phyloP scores from a whole-genome alignment of 2,888 invertebrate species.

The Eulithis testata region DNA sequence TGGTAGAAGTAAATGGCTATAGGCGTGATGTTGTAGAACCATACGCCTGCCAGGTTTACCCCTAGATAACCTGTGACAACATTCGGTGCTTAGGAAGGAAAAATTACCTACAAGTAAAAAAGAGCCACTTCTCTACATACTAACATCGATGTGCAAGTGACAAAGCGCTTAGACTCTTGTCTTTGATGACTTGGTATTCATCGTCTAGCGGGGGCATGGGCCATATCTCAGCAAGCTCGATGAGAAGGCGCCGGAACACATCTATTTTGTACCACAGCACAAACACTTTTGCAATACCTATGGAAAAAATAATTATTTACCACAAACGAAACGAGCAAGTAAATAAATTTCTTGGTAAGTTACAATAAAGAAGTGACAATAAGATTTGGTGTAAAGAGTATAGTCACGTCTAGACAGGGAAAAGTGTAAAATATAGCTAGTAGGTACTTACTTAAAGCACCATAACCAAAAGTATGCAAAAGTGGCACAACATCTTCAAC shows the following conservation, averaged over 20 bases:
- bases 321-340: background rate
- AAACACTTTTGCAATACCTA: constrained; percentile 70
- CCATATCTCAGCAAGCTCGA: constrained; percentile 73
- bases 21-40: constrained; percentile 76
- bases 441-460: constrained; percentile 69
- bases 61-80: constrained; percentile 67
- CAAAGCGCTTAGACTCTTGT: constrained; percentile 63
- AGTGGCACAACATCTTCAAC: constrained; percentile 78
- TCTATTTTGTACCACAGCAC: constrained; percentile 74
- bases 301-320: background rate
- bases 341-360: no score
- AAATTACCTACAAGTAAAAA: constrained; percentile 5
- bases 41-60: constrained; percentile 65
- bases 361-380: no score
- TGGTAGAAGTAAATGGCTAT: constrained; percentile 63
- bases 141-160: constrained; percentile 68
- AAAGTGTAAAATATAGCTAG: constrained; percentile 29
- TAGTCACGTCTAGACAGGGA: constrained; percentile 37
- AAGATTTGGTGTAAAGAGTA: no score
- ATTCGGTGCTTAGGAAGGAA: background rate
- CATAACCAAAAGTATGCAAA: constrained; percentile 78
- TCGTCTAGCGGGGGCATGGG: constrained; percentile 67
- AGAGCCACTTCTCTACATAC: constrained; percentile 24
- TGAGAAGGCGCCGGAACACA: constrained; percentile 64
- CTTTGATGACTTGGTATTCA: constrained; percentile 62